Evolutionary conservation across 2,797 vertebrate species (phyloP).

Genomic region (Glossophaga mutica): DNA sequence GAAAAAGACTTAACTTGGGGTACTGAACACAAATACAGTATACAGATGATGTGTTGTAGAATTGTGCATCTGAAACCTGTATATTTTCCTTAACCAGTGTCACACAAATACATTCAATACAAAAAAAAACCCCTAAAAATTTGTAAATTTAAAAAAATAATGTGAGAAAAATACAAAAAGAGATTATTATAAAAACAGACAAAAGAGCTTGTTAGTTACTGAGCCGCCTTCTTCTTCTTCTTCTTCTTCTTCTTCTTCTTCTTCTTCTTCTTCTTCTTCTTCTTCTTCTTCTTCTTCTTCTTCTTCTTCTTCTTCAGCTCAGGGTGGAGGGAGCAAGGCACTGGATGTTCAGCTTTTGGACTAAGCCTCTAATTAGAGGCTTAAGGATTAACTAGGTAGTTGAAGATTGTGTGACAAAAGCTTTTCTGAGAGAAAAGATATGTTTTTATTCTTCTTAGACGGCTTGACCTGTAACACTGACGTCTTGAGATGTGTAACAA

Average conservation of each 20-base stretch:
- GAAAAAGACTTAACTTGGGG: not conserved
- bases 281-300: too few species aligned
- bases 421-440: constrained; percentile 35
- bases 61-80: not conserved
- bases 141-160: not conserved
- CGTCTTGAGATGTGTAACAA: not conserved
- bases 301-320: not conserved
- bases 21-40: not conserved
- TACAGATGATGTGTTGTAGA: not conserved
- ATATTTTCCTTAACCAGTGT: not conserved
- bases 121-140: not conserved
- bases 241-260: too few species aligned
- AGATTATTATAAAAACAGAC: not conserved
- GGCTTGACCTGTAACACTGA: constrained; percentile 20
- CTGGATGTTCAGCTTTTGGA: constrained; percentile 24
- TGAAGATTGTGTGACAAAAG: constrained; percentile 9
- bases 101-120: not conserved
- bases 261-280: too few species aligned
- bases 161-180: not conserved
- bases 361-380: constrained; percentile 46
- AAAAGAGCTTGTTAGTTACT: not conserved
- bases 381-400: constrained; percentile 43
- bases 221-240: not conserved
- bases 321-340: not conserved
- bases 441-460: not conserved